Percentiles rank a stretch among this genome's conserved stretches.
These are phyloP conservation scores for Drosophila buzzatii DNA, from an alignment of 2,888 invertebrate genomes.

Conservation along the genomic window DNA sequence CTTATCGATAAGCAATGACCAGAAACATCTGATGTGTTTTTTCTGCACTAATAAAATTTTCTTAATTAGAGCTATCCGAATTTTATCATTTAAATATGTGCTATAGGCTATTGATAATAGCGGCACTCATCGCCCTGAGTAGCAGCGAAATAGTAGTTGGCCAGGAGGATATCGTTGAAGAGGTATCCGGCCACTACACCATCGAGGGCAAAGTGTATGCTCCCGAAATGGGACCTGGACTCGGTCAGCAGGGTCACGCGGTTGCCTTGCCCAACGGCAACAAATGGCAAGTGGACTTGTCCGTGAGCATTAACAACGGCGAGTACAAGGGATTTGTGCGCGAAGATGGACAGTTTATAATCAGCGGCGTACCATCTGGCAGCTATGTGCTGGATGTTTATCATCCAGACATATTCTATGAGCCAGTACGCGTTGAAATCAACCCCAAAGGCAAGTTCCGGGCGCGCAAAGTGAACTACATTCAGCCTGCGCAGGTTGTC, in stretches of 20 bases:
- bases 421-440: conserved; percentile 97
- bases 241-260: conserved; percentile 34
- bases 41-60: conserved; percentile 43
- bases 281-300: conserved; percentile 92
- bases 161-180: conserved; percentile 82
- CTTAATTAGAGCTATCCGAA: conserved; percentile 39
- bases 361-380: conserved; percentile 95
- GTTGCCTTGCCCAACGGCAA: conserved; percentile 75
- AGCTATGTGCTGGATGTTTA: conserved; percentile 97
- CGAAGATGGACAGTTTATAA: conserved; percentile 95
- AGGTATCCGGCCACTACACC: conserved; percentile 87
- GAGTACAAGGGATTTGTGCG: conserved; percentile 94
- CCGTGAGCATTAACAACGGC: conserved; percentile 94
- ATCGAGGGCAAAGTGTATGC: conserved; percentile 94
- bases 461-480: conserved; percentile 96
- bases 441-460: conserved; percentile 98
- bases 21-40: conserved; percentile 56
- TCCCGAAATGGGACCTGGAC: conserved; percentile 86
- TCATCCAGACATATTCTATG: conserved; percentile 96
- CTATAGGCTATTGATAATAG: conserved; percentile 49
- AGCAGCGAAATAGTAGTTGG: conserved; percentile 72
- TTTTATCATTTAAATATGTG: conserved; percentile 50
- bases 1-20: conserved; percentile 44
- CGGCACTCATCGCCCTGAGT: conserved; percentile 46
- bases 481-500: conserved; percentile 95